These are phyloP conservation scores for Icerya purchasi DNA, from an alignment of 2,888 invertebrate genomes.

Conservation along the genomic window DNA sequence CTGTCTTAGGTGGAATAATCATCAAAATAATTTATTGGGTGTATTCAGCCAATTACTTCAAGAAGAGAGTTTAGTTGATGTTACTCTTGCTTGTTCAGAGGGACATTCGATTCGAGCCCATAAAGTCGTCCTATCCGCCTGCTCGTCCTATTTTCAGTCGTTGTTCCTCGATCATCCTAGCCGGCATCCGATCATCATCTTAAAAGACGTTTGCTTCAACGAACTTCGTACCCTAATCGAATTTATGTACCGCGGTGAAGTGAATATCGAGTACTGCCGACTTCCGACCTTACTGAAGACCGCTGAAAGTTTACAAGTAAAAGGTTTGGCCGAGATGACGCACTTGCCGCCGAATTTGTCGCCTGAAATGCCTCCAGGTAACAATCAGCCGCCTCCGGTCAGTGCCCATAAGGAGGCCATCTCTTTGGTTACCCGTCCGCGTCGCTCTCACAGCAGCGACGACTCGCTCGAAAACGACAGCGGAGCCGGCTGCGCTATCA, in stretches of 20 bases:
- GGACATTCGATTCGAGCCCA: constrained; percentile 87
- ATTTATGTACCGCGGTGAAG: constrained; percentile 93
- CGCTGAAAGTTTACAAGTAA: constrained; percentile 79
- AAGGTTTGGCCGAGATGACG: constrained; percentile 83
- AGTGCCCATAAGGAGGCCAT: constrained; percentile 21
- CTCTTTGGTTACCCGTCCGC: constrained; percentile 16
- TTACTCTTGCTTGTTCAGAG: constrained; percentile 88
- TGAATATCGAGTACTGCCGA: constrained; percentile 84
- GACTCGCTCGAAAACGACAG: no score
- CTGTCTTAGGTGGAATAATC: constrained; percentile 97
- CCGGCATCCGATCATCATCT: constrained; percentile 78
- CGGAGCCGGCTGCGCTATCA: no score
- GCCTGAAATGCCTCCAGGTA: background rate
- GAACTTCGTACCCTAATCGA: constrained; percentile 78
- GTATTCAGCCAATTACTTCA: constrained; percentile 89
- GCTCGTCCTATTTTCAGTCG: constrained; percentile 84
- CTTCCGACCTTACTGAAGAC: constrained; percentile 74
- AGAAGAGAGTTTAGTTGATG: constrained; percentile 89
- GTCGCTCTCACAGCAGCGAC: no score
- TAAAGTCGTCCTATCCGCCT: constrained; percentile 85
- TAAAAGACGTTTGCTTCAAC: constrained; percentile 79
- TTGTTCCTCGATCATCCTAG: constrained; percentile 82
- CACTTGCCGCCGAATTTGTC: constrained; percentile 30
- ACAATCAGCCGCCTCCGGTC: background rate
- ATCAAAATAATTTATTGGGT: constrained; percentile 93